phyloP scores from a whole-genome alignment of 2,888 invertebrate genomes.

The Teleogryllus oceanicus region DNA sequence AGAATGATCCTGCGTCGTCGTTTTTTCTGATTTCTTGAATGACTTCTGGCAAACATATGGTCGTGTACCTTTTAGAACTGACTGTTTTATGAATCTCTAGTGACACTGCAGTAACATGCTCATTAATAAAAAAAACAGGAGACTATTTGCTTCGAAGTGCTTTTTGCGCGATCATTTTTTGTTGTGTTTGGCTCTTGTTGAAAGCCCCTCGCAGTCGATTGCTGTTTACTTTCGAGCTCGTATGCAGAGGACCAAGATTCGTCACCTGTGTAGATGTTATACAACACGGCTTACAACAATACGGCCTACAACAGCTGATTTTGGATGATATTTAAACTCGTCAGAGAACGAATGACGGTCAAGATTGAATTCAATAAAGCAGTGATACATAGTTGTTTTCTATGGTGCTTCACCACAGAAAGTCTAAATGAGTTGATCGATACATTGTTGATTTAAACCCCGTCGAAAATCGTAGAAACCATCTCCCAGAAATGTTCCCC shows the following conservation, averaged over 20 bases:
- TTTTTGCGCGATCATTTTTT: background rate
- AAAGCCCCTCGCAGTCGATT: background rate
- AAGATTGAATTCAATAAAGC: slow-evolving; percentile 24
- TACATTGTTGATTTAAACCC: background rate
- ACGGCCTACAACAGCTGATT: slow-evolving; percentile 20
- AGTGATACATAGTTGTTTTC: background rate
- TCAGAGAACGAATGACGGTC: slow-evolving; percentile 30
- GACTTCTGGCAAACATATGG: background rate
- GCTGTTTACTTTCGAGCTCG: background rate
- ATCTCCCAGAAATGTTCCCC: too few relatives aligned
- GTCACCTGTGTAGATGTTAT: background rate
- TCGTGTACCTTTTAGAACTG: background rate
- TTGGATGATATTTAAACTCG: slow-evolving; percentile 35
- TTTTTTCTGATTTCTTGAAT: background rate
- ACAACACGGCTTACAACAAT: background rate
- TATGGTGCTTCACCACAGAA: background rate
- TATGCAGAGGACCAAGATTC: background rate
- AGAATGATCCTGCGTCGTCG: background rate
- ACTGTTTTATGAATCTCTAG: background rate
- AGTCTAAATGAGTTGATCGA: slow-evolving; percentile 4
- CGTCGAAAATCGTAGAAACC: background rate
- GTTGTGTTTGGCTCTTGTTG: background rate
- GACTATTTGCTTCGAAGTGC: background rate
- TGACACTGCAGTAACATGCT: background rate
- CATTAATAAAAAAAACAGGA: background rate